Conservation (phyloP, 2,797 vertebrate genomes). For the Danio aesculapii region DNA sequence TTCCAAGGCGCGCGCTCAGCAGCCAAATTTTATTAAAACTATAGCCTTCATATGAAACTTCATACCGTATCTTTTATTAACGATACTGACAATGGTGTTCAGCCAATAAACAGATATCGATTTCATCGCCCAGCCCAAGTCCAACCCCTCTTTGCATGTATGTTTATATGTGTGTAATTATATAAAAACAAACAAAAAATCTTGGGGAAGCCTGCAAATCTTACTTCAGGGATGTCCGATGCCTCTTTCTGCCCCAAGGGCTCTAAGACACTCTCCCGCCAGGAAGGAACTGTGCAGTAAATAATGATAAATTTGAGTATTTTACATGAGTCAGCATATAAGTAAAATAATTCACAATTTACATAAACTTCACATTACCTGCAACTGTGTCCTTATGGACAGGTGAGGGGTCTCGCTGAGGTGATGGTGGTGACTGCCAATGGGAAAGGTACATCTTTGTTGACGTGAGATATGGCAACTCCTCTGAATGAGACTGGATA, state of each 20-base stretch:
- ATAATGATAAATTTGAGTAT: not conserved
- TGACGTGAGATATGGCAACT: constrained; percentile 86
- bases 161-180: too few species aligned
- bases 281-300: constrained; percentile 82
- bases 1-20: too few species aligned
- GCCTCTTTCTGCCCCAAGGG: constrained; percentile 82
- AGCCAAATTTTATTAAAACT: too few species aligned
- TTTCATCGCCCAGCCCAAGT: too few species aligned
- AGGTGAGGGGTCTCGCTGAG: constrained; percentile 84
- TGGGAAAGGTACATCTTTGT: constrained; percentile 91
- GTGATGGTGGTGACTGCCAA: constrained; percentile 87
- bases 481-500: constrained; percentile 74
- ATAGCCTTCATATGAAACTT: too few species aligned
- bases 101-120: too few species aligned
- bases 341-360: not conserved
- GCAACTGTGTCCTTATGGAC: constrained; percentile 89
- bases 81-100: too few species aligned
- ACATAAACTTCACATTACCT: constrained; percentile 69
- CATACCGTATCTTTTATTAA: too few species aligned
- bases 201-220: not conserved
- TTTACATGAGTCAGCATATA: not conserved
- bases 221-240: constrained; percentile 83
- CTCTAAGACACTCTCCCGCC: constrained; percentile 85
- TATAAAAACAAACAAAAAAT: too few species aligned
- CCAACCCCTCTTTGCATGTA: too few species aligned